Percentiles rank a stretch among this genome's conserved stretches.
These are phyloP conservation scores for Pseudorhiza aurosa DNA, from an alignment of 30 jellyfish, hydroid and myxozoan species.

Conservation along the genomic window DNA sequence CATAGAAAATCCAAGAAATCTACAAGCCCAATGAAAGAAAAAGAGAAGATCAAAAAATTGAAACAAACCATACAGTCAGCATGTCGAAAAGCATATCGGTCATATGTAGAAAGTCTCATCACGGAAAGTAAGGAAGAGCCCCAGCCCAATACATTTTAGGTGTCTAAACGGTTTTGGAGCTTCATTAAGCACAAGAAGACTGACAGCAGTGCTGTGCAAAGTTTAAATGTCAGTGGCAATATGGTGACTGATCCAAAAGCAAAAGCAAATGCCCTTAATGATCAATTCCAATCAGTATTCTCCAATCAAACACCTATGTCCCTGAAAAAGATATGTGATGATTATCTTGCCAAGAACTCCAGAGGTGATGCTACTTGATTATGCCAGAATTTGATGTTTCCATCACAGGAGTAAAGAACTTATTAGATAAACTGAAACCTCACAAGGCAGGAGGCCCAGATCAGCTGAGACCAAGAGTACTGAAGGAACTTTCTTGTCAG, in stretches of 20 bases:
- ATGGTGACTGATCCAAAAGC: constrained; percentile 35
- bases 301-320: constrained; percentile 44
- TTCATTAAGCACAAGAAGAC: too few species aligned
- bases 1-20: too few species aligned
- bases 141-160: too few species aligned
- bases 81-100: too few species aligned
- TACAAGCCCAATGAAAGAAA: too few species aligned
- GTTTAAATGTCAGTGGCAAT: constrained; percentile 10
- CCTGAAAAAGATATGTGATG: constrained; percentile 32
- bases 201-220: too few species aligned
- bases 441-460: constrained; percentile 51
- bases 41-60: too few species aligned
- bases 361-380: constrained; percentile 34
- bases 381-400: constrained; percentile 48
- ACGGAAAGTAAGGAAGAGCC: too few species aligned
- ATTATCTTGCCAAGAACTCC: constrained; percentile 35
- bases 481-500: constrained; percentile 22
- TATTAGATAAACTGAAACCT: constrained; percentile 33
- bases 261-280: constrained; percentile 24
- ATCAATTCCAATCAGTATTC: constrained; percentile 19
- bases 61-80: too few species aligned
- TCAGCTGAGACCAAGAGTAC: constrained; percentile 33
- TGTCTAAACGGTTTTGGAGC: too few species aligned
- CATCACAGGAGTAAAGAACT: constrained; percentile 52
- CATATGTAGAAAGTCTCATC: too few species aligned